Evolutionary conservation across 1,140 invertebrate genomes (phyloP), one percentile per base, ranked within the genome.

Genomic region (Pectinophora gossypiella): DNA sequence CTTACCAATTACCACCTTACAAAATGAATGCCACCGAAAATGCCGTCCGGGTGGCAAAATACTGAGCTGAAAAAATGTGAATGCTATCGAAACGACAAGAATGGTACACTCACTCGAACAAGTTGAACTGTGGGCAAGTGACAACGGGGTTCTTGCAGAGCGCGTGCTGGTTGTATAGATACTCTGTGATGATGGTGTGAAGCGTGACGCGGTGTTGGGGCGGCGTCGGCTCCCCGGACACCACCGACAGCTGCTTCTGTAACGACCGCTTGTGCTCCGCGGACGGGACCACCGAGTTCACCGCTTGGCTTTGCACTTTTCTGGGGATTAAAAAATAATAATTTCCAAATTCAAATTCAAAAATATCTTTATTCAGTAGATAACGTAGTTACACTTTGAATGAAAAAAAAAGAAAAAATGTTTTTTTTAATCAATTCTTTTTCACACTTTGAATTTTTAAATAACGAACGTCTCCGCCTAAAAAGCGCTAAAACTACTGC

Each of bases 121-220:
- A 88, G 86, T 97, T 96, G 69, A 97, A 97, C 75, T 96, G 94
- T 9, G 96, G 95, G 85, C 95, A 97, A 0, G 95, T 97, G 19
- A 94, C 94, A 90, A 97, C 96, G 3, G 95, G 95, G 87, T 96
- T 96, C 90, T 96, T 96, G 88, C 96, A 97, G 2, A 96, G 84
- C n/a, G 95, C 94, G 83, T 97, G 96, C 82, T 99, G 98, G 88
- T 98, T 98, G 36, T 96, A 95, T 32, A 99, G 90, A 88, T 98
- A 99, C 84, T 98, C 96, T 0, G 95, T 98, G 32, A 99, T 96
- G 76, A 99, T 99, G 19, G 95, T 94, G 78, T 98, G 95, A 16
- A 99, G 88, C 0, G 94, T 95, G 15, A 96, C 90, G 54, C 64
- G 89, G 48, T 56, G 61, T 50, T 72, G 54, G 58, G 54, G 56